Evolutionary conservation across 2,888 invertebrate species (phyloP), one percentile per base, ranked within the genome.

Genomic region (Girardia tigrina): DNA sequence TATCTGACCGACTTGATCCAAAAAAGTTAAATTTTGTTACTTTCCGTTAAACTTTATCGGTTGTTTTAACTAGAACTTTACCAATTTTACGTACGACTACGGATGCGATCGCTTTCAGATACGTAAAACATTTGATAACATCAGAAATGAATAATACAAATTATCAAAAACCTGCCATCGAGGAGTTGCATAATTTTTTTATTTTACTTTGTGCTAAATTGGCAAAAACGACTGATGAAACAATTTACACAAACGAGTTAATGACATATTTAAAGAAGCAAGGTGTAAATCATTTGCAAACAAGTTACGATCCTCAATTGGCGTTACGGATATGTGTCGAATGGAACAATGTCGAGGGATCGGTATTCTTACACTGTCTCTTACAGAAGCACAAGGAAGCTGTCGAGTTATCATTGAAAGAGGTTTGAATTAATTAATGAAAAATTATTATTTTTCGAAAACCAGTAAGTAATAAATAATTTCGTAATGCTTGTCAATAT

Each of bases 181-280:
- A 56, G 23, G 56, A 56, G n/a, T 56, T 56, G 56, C 56, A 56
- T n/a, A 56, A 56, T 56, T 56, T 12, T 56, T 56, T 20, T 56
- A n/a, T 56, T 56, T 56, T 56, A n/a, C n/a, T 56, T 12, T 56
- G 56, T 23, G 56, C n/a, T n/a, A 56, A 23, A 56, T 20, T 56
- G 23, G 8, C 56, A 8, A n/a, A 4, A n/a, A 56, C n/a, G n/a
- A 56, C 4, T 56, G 23, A 20, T 56, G 4, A 4, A 56, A 2
- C n/a, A 6, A 12, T 23, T 20, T 12, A 4, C n/a, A 56, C n/a
- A 6, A 23, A 56, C n/a, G 56, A 56, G n/a, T 56, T 56, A 56
- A 56, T 56, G 56, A 23, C 4, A 6, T 56, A 56, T 56, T 56
- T 56, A n/a, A 56, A 56, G 23, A 56, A 16, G 4, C 56, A 56